Conservation (phyloP, 2,888 invertebrate genomes). For the Heliconius cydno region DNA sequence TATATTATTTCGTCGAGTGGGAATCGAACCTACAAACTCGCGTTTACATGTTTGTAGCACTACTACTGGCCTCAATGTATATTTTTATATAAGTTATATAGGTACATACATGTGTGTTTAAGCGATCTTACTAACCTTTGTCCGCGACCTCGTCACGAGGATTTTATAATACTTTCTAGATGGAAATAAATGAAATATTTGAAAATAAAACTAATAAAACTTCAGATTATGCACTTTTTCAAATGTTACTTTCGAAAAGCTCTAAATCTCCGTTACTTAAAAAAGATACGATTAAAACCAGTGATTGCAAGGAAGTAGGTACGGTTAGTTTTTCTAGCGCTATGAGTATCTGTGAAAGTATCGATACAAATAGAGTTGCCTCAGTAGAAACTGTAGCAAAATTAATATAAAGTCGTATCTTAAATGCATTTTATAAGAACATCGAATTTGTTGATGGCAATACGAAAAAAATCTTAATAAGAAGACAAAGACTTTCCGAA, state of each 20-base stretch:
- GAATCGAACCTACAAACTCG: too few species aligned
- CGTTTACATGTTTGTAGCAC: too few species aligned
- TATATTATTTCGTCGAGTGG: too few species aligned
- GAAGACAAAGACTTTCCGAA: too few species aligned
- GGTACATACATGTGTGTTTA: neutral
- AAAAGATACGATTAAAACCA: neutral
- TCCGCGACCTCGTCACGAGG: constrained; percentile 16
- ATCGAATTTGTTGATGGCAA: neutral
- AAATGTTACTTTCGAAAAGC: neutral
- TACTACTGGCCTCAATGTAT: neutral
- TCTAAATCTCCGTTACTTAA: neutral
- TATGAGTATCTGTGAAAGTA: neutral
- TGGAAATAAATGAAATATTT: neutral
- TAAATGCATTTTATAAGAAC: neutral
- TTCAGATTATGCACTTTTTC: neutral
- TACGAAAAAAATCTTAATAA: neutral
- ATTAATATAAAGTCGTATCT: neutral
- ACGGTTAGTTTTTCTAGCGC: neutral
- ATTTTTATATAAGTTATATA: neutral
- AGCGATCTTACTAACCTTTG: constrained; percentile 19
- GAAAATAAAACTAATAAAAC: neutral
- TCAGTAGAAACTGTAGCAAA: neutral
- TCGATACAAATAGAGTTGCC: neutral
- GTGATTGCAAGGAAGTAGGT: neutral
- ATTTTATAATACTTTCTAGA: neutral